These are phyloP conservation scores for Drosophila murphyi DNA, from an alignment of 1,140 invertebrate species.

Conservation along the genomic window DNA sequence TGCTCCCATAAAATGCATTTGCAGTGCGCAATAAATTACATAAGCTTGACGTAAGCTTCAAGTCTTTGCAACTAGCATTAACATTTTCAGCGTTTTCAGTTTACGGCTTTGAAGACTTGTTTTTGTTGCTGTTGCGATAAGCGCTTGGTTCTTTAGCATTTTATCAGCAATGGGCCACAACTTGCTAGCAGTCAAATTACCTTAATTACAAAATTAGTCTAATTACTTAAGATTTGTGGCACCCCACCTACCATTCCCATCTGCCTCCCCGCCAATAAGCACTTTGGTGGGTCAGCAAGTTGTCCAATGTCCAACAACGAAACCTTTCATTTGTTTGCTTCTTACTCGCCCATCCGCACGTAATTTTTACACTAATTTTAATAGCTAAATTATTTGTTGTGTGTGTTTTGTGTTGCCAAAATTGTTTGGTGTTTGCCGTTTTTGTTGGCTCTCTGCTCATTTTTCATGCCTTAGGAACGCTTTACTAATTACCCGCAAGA, in stretches of 20 bases:
- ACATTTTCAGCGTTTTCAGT: background rate
- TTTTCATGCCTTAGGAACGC: slow-evolving; percentile 35
- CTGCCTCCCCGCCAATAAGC: slow-evolving; percentile 24
- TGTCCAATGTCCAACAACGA: slow-evolving; percentile 11
- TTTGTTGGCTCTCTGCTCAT: slow-evolving; percentile 27
- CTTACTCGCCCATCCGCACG: slow-evolving; percentile 45
- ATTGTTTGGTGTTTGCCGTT: slow-evolving; percentile 32
- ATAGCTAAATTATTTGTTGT: slow-evolving; percentile 66
- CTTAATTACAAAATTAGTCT: slow-evolving; percentile 71
- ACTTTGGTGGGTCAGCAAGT: slow-evolving; percentile 47
- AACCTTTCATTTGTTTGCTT: slow-evolving; percentile 4
- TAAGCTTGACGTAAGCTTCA: background rate
- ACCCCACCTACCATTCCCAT: background rate
- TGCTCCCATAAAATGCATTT: slow-evolving; percentile 7
- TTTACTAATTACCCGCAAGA: slow-evolving; percentile 40
- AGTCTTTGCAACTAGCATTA: background rate
- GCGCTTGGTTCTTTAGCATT: slow-evolving; percentile 39
- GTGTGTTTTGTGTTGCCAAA: slow-evolving; percentile 37
- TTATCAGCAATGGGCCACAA: slow-evolving; percentile 53
- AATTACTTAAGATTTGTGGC: slow-evolving; percentile 62
- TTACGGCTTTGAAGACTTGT: slow-evolving; percentile 5
- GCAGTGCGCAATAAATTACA: background rate
- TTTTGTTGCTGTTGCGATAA: slow-evolving; percentile 25
- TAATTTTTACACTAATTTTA: slow-evolving; percentile 70
- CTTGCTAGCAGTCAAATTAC: slow-evolving; percentile 51